Percentiles rank a stretch among this genome's conserved stretches.
These are phyloP conservation scores for Mastacembelus armatus DNA, from an alignment of 2,797 vertebrate genomes.

Conservation along the genomic window DNA sequence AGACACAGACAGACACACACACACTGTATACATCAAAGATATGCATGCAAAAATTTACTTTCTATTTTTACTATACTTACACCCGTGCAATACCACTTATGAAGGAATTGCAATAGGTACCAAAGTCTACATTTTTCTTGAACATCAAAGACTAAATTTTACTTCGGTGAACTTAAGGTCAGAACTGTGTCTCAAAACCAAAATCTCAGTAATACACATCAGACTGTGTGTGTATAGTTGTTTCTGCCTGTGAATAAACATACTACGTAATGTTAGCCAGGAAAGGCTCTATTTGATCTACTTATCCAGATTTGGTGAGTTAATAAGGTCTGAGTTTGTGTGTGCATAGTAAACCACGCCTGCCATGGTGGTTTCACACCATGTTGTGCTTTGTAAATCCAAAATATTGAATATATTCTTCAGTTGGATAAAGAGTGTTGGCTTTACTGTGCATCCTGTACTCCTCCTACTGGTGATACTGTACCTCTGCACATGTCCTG, in stretches of 20 bases:
- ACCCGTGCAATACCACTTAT: neutral
- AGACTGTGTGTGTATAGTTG: constrained; percentile 1
- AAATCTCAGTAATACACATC: too few species aligned
- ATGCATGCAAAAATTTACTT: constrained; percentile 2
- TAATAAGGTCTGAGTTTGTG: neutral
- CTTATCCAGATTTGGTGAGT: constrained; percentile 8
- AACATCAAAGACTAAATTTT: neutral
- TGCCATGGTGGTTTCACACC: constrained; percentile 7
- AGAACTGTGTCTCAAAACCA: constrained; percentile 1
- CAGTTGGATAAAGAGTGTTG: neutral
- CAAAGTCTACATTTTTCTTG: neutral
- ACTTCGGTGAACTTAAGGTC: neutral
- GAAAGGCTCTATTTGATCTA: constrained; percentile 1
- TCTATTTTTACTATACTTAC: neutral
- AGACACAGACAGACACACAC: neutral
- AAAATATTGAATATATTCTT: neutral
- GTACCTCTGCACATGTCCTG: constrained; percentile 12
- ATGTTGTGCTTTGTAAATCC: neutral
- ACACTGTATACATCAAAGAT: neutral
- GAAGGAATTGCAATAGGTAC: neutral
- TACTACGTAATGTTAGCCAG: neutral
- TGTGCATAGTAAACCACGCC: neutral
- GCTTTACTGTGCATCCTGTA: constrained; percentile 10
- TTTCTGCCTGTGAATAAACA: neutral
- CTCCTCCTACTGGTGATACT: constrained; percentile 50